Evolutionary conservation across 2,797 vertebrate species (phyloP).

Genomic region (Paratrypauchen microcephalus): DNA sequence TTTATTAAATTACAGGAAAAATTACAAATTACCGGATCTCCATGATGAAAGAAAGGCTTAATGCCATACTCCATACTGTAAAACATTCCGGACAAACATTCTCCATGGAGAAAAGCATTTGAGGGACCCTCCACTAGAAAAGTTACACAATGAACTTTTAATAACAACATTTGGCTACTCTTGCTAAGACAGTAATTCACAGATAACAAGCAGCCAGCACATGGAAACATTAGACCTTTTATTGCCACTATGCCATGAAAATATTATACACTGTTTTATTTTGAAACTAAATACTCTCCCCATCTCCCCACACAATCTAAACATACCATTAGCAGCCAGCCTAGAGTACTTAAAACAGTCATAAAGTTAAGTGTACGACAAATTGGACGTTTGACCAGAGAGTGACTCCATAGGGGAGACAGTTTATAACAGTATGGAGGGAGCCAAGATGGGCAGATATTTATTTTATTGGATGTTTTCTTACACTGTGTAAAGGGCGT

Average conservation of each 20-base stretch:
- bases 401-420: not conserved
- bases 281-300: constrained; percentile 18
- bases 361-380: constrained; percentile 5
- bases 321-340: not conserved
- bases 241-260: not conserved
- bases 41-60: too few relatives aligned
- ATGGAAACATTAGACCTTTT: constrained; percentile 1
- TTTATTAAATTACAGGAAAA: too few relatives aligned
- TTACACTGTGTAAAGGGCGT: not conserved
- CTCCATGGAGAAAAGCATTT: too few relatives aligned
- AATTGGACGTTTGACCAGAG: constrained; percentile 17
- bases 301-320: constrained; percentile 4
- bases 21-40: too few relatives aligned
- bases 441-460: not conserved
- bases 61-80: too few relatives aligned
- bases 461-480: too few relatives aligned
- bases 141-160: too few relatives aligned
- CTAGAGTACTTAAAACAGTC: not conserved
- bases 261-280: not conserved
- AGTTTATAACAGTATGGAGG: not conserved
- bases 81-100: too few relatives aligned
- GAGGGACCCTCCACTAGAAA: too few relatives aligned
- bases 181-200: not conserved
- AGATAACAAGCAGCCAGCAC: not conserved
- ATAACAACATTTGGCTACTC: too few relatives aligned